Conservation (phyloP, 2,113 vertebrate species). For the Gallinago undulata region DNA sequence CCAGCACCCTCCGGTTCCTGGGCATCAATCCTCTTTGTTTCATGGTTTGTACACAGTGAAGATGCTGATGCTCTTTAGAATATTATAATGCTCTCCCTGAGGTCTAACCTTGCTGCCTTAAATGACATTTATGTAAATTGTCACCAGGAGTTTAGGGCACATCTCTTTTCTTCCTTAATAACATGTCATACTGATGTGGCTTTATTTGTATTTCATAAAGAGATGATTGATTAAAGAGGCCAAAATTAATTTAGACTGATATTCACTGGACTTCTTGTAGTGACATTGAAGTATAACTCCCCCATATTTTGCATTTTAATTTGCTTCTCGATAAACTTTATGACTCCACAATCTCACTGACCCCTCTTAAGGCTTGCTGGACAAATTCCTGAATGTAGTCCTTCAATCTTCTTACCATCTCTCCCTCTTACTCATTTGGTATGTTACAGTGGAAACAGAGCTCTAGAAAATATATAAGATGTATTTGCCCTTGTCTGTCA, state of each 20-base stretch:
- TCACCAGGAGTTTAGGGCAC: slow-evolving; percentile 38
- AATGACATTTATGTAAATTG: slow-evolving; percentile 60
- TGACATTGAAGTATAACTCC: slow-evolving; percentile 16
- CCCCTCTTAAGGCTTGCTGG: background rate
- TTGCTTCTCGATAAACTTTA: slow-evolving; percentile 5
- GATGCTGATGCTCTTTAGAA: slow-evolving; percentile 45
- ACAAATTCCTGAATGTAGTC: background rate
- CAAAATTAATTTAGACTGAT: slow-evolving; percentile 62
- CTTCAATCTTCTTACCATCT: background rate
- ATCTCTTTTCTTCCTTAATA: slow-evolving; percentile 61
- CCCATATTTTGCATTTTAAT: slow-evolving; percentile 51
- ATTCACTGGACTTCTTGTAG: slow-evolving; percentile 9
- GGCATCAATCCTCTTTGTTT: background rate
- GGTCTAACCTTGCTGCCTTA: slow-evolving; percentile 50
- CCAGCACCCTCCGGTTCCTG: background rate
- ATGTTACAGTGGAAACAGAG: background rate
- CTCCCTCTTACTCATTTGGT: background rate
- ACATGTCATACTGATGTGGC: slow-evolving; percentile 37
- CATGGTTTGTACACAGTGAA: background rate
- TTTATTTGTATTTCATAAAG: slow-evolving; percentile 59
- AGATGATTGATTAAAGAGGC: slow-evolving; percentile 60
- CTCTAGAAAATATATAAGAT: background rate
- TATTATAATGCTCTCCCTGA: slow-evolving; percentile 42
- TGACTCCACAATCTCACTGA: background rate
- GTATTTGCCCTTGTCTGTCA: background rate